phyloP scores from a whole-genome alignment of 2,113 vertebrate genomes.

The Macaca nemestrina region DNA sequence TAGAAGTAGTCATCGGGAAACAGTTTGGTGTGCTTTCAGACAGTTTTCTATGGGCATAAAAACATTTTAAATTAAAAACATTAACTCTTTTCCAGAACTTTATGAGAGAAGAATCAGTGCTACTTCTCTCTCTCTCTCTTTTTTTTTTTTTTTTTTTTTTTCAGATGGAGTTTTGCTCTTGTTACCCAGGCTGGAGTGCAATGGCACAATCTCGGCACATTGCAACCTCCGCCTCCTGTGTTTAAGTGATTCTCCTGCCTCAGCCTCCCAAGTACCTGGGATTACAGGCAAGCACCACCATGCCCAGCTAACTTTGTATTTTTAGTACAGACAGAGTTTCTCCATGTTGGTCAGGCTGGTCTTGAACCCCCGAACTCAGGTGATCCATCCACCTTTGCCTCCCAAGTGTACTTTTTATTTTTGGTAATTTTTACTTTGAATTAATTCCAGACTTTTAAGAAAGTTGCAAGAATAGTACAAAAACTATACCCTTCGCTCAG shows the following conservation, averaged over 20 bases:
- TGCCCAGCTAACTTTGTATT: no score
- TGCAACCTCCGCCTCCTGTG: background rate
- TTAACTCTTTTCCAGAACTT: background rate
- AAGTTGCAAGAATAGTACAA: background rate
- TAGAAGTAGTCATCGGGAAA: background rate
- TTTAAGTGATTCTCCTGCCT: background rate
- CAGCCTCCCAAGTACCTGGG: background rate
- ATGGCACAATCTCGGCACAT: no score
- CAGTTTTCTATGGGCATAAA: background rate
- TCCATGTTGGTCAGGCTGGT: no score
- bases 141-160: background rate
- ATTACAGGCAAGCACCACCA: background rate
- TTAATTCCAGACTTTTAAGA: background rate
- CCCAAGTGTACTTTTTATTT: background rate
- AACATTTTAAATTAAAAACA: background rate
- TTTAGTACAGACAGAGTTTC: no score
- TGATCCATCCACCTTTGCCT: no score
- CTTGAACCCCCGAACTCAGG: no score
- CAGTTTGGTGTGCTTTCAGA: background rate
- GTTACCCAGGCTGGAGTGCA: background rate
- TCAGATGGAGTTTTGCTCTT: background rate
- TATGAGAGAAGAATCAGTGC: background rate
- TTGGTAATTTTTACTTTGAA: background rate
- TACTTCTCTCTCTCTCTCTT: background rate
- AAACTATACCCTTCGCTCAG: background rate